Percentiles rank a stretch among this genome's conserved stretches.
Evolutionary conservation across 2,797 vertebrate genomes (phyloP).

Genomic region (Serranus cabrilla): DNA sequence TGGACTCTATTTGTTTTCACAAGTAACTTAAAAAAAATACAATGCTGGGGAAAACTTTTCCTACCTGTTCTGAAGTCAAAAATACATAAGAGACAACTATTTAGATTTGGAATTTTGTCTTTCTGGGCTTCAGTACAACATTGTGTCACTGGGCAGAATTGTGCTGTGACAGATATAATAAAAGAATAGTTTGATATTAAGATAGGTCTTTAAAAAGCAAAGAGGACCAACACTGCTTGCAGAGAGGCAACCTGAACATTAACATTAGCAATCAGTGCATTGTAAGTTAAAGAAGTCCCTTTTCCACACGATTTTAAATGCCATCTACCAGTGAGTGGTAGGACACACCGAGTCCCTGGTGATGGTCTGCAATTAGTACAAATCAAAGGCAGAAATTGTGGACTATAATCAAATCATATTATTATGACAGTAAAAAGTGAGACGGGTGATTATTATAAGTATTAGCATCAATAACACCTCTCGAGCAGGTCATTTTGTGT

Average conservation of each 20-base stretch:
- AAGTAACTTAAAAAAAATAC: too few relatives aligned
- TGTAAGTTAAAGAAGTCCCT: not conserved
- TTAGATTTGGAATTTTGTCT: too few relatives aligned
- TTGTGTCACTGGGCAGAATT: not conserved
- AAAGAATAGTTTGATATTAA: not conserved
- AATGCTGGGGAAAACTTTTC: too few relatives aligned
- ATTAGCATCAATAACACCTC: slow-evolving; percentile 13
- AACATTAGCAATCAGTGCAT: slow-evolving; percentile 8
- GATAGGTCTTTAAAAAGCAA: not conserved
- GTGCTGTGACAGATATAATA: not conserved
- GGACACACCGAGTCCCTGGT: not conserved
- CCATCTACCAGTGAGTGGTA: not conserved
- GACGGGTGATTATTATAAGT: slow-evolving; percentile 25
- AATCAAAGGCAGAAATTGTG: not conserved
- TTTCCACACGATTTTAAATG: slow-evolving; percentile 1
- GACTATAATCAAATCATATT: slow-evolving; percentile 11
- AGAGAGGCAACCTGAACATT: not conserved
- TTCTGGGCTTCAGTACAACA: too few relatives aligned
- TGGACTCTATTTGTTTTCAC: too few relatives aligned
- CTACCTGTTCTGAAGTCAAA: too few relatives aligned
- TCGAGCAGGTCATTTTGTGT: not conserved
- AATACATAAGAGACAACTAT: too few relatives aligned
- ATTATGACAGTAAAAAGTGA: slow-evolving; percentile 11
- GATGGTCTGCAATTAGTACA: slow-evolving; percentile 11
- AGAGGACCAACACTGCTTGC: not conserved